Evolutionary conservation across 35 echinoderm and acorn worm genomes (phyloP).

Genomic region (Ptychodera flava): DNA sequence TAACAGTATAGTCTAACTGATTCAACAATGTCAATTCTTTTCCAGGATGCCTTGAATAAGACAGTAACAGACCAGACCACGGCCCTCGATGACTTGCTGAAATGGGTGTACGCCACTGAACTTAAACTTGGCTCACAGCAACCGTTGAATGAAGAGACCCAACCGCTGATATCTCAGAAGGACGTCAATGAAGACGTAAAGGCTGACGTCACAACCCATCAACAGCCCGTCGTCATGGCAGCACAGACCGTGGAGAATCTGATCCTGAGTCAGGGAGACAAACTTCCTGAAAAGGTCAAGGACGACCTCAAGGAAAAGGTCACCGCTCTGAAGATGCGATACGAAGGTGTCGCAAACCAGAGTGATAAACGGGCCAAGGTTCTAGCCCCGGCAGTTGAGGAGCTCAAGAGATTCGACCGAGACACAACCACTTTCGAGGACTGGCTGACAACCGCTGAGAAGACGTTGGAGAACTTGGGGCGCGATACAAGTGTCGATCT

Average conservation of each 20-base stretch:
- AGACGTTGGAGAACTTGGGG: conserved; percentile 31
- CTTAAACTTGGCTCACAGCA: conserved; percentile 66
- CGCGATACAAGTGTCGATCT: conserved; percentile 54
- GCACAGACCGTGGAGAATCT: conserved; percentile 57
- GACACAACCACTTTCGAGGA: conserved; percentile 56
- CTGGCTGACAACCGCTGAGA: conserved; percentile 57
- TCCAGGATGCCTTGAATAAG: neutral
- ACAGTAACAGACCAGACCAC: neutral
- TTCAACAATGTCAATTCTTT: too few species aligned
- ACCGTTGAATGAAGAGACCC: conserved; percentile 51
- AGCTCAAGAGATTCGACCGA: conserved; percentile 74
- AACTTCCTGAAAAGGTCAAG: conserved; percentile 44
- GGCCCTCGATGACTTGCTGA: conserved; percentile 52
- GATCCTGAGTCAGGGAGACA: conserved; percentile 52
- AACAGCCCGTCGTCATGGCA: conserved; percentile 56
- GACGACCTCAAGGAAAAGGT: conserved; percentile 48
- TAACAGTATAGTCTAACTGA: too few species aligned
- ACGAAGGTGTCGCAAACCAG: conserved; percentile 55
- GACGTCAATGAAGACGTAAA: conserved; percentile 32
- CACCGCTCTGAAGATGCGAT: conserved; percentile 51
- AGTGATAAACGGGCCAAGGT: conserved; percentile 55
- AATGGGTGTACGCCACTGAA: conserved; percentile 82
- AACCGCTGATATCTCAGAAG: conserved; percentile 43
- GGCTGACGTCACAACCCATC: conserved; percentile 59
- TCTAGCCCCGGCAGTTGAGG: conserved; percentile 51